phyloP scores from a whole-genome alignment of 2,888 invertebrate species.

The Deroplatys truncata region DNA sequence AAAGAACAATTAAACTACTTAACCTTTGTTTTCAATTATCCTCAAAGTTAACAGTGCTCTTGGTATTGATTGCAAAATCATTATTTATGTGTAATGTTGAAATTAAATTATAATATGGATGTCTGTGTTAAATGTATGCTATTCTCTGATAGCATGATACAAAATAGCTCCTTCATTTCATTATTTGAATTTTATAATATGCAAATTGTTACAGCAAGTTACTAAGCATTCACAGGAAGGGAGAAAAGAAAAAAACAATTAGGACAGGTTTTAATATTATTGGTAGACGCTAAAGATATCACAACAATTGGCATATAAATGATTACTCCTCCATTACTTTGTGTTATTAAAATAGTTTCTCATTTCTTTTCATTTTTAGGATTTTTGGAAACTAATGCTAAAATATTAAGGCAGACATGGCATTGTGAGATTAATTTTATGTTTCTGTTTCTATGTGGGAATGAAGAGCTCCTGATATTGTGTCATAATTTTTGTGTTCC shows the following conservation, averaged over 20 bases:
- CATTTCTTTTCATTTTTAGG: neutral
- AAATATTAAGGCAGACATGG: neutral
- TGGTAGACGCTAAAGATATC: too few species aligned
- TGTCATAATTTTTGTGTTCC: neutral
- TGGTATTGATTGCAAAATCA: neutral
- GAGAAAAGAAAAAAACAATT: too few species aligned
- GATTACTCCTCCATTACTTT: neutral
- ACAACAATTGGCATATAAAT: too few species aligned
- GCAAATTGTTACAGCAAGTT: neutral
- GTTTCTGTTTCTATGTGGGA: neutral
- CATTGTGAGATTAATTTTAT: too few species aligned
- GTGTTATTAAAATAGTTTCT: neutral
- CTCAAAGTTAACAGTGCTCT: neutral
- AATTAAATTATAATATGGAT: neutral
- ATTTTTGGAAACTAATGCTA: neutral
- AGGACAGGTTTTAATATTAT: too few species aligned
- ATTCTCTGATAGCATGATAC: neutral
- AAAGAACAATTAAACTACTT: too few species aligned
- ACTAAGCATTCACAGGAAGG: too few species aligned
- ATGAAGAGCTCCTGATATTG: neutral
- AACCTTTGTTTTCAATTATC: neutral
- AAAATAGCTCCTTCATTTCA: neutral
- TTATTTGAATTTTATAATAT: neutral
- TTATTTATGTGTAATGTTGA: neutral
- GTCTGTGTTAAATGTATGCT: neutral